phyloP scores from a whole-genome alignment of 2,113 vertebrate genomes.

The Eclectus roratus region DNA sequence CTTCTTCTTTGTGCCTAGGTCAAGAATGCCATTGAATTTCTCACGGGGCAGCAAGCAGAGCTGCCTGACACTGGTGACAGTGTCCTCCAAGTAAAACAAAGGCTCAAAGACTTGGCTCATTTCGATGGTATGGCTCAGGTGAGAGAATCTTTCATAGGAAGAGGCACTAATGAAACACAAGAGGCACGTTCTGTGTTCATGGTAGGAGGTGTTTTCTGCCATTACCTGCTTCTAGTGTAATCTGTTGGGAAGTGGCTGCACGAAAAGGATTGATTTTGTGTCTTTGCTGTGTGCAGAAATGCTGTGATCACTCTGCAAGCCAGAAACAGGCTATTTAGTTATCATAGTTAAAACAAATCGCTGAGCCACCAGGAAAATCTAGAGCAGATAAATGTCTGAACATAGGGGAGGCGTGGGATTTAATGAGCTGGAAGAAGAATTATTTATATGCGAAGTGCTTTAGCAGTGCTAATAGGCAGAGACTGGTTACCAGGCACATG shows the following conservation, averaged over 20 bases:
- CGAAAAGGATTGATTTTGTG: neutral
- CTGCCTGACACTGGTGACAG: constrained; percentile 77
- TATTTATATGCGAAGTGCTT: constrained; percentile 49
- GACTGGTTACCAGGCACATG: constrained; percentile 21
- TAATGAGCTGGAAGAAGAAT: constrained; percentile 48
- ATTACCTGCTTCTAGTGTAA: neutral
- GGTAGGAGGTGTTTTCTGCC: neutral
- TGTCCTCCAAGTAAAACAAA: constrained; percentile 81
- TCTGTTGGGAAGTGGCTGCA: neutral
- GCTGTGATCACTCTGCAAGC: constrained; percentile 1
- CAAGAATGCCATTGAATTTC: constrained; percentile 80
- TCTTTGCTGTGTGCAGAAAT: neutral
- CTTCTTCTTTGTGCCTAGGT: constrained; percentile 75
- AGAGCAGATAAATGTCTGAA: constrained; percentile 52
- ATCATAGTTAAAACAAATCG: constrained; percentile 34
- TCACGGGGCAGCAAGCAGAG: constrained; percentile 81
- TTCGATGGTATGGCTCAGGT: constrained; percentile 86
- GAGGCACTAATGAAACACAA: neutral
- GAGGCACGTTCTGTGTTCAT: neutral
- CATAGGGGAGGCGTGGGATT: constrained; percentile 34
- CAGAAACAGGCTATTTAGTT: constrained; percentile 36
- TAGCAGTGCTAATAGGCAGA: constrained; percentile 34
- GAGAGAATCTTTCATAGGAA: neutral
- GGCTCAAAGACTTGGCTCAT: constrained; percentile 79
- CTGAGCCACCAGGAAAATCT: constrained; percentile 38